phyloP scores from a whole-genome alignment of 2,888 invertebrate species.

The Agrilus cyanescens region DNA sequence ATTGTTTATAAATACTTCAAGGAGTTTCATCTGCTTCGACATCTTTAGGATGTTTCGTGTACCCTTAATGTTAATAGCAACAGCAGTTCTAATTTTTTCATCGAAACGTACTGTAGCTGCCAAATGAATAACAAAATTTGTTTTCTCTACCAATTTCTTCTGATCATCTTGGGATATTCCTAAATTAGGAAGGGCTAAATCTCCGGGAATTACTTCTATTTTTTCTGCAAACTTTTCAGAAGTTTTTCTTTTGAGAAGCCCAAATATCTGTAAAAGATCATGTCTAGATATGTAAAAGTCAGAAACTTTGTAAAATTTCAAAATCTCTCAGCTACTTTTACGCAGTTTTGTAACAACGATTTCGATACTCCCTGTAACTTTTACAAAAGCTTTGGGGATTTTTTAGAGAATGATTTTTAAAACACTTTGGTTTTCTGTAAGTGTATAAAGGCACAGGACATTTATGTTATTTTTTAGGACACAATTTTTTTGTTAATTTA shows the following conservation, averaged over 20 bases:
- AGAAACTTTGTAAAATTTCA: no score
- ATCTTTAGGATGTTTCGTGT: slow-evolving; percentile 51
- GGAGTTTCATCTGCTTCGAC: slow-evolving; percentile 49
- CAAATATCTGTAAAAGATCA: slow-evolving; percentile 34
- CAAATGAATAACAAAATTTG: slow-evolving; percentile 58
- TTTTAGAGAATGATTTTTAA: no score
- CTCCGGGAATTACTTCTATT: slow-evolving; percentile 44
- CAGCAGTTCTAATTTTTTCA: slow-evolving; percentile 53
- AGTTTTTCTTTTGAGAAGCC: slow-evolving; percentile 35
- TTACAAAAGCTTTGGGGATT: no score
- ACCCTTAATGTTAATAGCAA: slow-evolving; percentile 56
- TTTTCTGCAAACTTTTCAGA: slow-evolving; percentile 42
- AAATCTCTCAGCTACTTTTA: no score
- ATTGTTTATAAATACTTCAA: slow-evolving; percentile 40
- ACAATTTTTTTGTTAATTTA: no score
- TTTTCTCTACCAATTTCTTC: slow-evolving; percentile 38
- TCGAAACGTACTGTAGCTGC: slow-evolving; percentile 69
- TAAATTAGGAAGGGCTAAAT: slow-evolving; percentile 39
- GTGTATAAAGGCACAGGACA: no score
- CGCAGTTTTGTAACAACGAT: no score
- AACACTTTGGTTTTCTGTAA: no score
- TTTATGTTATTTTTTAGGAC: no score
- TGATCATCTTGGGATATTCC: slow-evolving; percentile 42
- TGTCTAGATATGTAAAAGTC: no score
- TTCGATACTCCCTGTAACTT: no score